Percentiles rank a stretch among this genome's conserved stretches.
Conservation (phyloP, 1,140 invertebrate genomes). For the Chrysomallon squamiferum region DNA sequence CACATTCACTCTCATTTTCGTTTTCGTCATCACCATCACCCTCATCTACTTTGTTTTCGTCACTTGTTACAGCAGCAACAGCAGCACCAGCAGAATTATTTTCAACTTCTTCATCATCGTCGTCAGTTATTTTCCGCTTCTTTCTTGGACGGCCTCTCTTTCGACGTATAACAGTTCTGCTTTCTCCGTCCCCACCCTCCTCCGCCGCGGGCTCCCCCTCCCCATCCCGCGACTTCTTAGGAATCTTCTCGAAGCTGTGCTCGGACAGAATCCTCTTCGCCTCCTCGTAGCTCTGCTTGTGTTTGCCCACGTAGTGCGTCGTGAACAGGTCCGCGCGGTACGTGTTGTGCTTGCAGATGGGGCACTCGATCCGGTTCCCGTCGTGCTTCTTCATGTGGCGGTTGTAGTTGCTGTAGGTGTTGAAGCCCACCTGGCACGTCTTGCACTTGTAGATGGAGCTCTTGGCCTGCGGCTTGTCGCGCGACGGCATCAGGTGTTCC, state of each 20-base stretch:
- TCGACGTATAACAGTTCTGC: not conserved
- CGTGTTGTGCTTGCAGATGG: slow-evolving; percentile 9
- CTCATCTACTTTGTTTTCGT: no score
- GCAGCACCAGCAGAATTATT: slow-evolving; percentile 6
- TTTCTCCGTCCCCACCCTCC: not conserved
- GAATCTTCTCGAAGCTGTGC: not conserved
- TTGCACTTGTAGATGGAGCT: not conserved
- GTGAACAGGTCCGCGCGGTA: slow-evolving; percentile 10
- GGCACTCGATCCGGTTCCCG: slow-evolving; percentile 7
- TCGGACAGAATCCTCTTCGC: not conserved
- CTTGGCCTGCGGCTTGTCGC: not conserved
- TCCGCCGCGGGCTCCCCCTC: no score
- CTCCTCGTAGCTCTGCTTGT: not conserved
- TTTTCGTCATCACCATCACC: no score
- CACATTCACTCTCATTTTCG: no score
- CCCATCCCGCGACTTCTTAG: no score
- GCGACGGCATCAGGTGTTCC: slow-evolving; percentile 32
- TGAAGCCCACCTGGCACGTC: not conserved
- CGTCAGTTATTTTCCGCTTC: slow-evolving; percentile 1
- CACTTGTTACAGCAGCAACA: not conserved
- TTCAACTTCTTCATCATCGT: slow-evolving; percentile 9
- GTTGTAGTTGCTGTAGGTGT: slow-evolving; percentile 2
- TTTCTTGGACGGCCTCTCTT: slow-evolving; percentile 6
- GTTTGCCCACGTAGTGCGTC: slow-evolving; percentile 10
- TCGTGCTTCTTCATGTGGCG: slow-evolving; percentile 15